These are phyloP conservation scores for Coilia nasus DNA, from an alignment of 2,797 vertebrate species.

Conservation along the genomic window DNA sequence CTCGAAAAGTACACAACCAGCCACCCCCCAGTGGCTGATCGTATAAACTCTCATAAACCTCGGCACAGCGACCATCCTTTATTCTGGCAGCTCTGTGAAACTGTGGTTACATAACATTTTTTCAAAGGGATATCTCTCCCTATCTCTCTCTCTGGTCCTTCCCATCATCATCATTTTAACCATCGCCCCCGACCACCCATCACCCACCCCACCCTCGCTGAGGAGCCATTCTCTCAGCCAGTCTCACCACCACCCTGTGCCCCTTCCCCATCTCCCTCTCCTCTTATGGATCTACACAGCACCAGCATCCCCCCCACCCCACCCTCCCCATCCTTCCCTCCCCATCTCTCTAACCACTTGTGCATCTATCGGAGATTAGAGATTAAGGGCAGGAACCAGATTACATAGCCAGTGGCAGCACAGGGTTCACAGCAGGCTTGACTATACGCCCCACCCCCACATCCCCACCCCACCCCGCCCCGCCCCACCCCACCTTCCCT, in stretches of 20 bases:
- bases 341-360: no score
- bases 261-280: no score
- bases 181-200: not conserved
- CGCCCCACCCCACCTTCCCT: conserved; percentile 1
- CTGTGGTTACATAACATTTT: conserved; percentile 40
- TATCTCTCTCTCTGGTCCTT: conserved; percentile 2
- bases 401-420: conserved; percentile 64
- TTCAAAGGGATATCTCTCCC: not conserved
- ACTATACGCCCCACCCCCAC: not conserved
- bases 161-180: conserved; percentile 5
- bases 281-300: no score
- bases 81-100: conserved; percentile 34
- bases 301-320: conserved; percentile 5
- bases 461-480: not conserved
- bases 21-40: not conserved
- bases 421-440: conserved; percentile 35
- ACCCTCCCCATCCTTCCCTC: no score
- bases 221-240: not conserved
- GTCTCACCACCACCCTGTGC: not conserved
- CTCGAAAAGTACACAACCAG: not conserved
- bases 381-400: conserved; percentile 74
- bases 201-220: conserved; percentile 5
- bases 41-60: not conserved
- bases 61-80: not conserved
- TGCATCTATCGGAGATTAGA: conserved; percentile 78